Base-by-base conservation (phyloP, 2,888 invertebrate genomes). In the Mechanitis mazaeus region DNA sequence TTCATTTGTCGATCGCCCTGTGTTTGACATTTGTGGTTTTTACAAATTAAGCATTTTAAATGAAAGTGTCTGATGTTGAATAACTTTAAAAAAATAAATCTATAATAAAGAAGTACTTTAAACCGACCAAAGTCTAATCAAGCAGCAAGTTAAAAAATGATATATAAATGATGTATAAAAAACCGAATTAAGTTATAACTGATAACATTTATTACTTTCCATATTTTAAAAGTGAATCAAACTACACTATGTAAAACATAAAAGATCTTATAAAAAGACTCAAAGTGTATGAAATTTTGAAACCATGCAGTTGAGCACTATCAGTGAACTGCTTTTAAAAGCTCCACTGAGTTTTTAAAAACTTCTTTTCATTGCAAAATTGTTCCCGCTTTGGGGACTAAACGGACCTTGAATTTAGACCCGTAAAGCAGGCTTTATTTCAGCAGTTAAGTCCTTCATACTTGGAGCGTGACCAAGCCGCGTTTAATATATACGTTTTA, bases 401-500 rank as follows among this genome's bases (percentile, higher is more conserved):
- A 57, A 57, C 50, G 57, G 60, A 57, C 61, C 59, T 61, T 46
- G 56, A 64, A 61, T 67, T 65, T 63, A 60, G 63, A 58, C 54
- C 59, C n/a, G 57, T 60, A 69, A 69, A 61, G 65, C 64, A 56
- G 57, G 62, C 69, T 61, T 65, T 62, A 71, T 71, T 70, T 68
- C 63, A 69, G 60, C 60, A 45, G 64, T 65, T 67, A 68, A 71
- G 68, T 67, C 64, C 66, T 71, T 71, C 68, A 71, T 68, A 58
- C 69, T 71, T 69, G 72, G 70, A 69, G 66, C 69, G 66, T 67
- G 68, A 72, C 72, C 70, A 72, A 72, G 64, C 67, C 65, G 56
- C 66, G 61, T 50, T 55, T 61, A 58, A 62, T 65, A 62, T 55
- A 62, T 59, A 59, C 55, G 62, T 62, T 62, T 58, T 55, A 59